These are phyloP conservation scores for Pseudomugil gertrudae DNA, from an alignment of 2,797 vertebrate genomes.

Conservation along the genomic window DNA sequence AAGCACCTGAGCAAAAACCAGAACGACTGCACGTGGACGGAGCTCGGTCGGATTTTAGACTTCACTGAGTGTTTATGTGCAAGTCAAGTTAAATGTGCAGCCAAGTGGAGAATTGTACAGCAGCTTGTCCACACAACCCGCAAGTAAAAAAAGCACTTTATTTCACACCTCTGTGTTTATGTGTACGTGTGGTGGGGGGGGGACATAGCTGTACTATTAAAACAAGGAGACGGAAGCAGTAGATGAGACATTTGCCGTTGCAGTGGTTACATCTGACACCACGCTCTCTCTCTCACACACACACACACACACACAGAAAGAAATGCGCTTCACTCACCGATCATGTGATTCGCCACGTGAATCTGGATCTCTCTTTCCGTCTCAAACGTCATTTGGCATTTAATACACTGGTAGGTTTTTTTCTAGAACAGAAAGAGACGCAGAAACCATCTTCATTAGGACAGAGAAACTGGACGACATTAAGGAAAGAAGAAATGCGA, in stretches of 20 bases:
- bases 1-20: constrained; percentile 1
- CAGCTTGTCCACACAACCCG: constrained; percentile 61
- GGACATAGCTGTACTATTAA: background rate
- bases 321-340: constrained; percentile 87
- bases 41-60: background rate
- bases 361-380: constrained; percentile 98
- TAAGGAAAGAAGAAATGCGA: background rate
- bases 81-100: constrained; percentile 24
- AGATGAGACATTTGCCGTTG: no score
- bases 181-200: background rate
- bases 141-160: constrained; percentile 69
- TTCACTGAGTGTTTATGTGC: no score
- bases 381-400: constrained; percentile 99
- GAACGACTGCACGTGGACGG: background rate
- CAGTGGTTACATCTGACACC: background rate
- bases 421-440: constrained; percentile 83
- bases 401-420: constrained; percentile 99
- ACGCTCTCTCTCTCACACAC: background rate
- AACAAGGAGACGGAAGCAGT: background rate
- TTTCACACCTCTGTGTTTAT: constrained; percentile 52
- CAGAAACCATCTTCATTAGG: background rate
- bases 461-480: background rate
- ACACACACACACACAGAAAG: background rate
- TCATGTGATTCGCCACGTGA: constrained; percentile 99
- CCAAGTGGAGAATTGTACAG: constrained; percentile 63